These are phyloP conservation scores for Limnephilus lunatus DNA, from an alignment of 2,888 invertebrate genomes.

Conservation along the genomic window DNA sequence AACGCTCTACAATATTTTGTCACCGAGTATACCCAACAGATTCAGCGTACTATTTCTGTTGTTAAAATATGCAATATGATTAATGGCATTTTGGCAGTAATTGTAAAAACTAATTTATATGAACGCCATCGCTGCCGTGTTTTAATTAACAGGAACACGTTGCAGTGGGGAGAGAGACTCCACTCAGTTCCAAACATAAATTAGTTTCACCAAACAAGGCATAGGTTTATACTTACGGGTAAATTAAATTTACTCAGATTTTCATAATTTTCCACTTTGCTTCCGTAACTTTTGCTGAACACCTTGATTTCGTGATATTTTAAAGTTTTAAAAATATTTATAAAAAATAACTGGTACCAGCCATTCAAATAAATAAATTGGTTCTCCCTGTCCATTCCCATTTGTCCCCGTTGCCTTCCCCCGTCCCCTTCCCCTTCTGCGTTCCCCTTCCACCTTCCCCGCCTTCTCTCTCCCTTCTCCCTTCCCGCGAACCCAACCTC, in stretches of 20 bases:
- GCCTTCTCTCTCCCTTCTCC: no score
- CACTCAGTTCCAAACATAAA: neutral
- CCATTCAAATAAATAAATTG: no score
- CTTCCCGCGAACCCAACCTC: no score
- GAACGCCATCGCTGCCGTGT: neutral
- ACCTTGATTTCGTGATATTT: neutral
- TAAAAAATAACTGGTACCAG: no score
- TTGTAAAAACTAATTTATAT: neutral
- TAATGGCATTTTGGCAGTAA: neutral
- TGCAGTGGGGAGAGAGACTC: neutral
- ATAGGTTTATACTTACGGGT: neutral
- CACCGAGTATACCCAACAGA: neutral
- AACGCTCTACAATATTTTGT: neutral
- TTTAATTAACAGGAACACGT: neutral
- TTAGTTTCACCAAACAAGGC: conserved; percentile 2
- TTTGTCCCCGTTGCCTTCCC: no score
- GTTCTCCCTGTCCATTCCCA: no score
- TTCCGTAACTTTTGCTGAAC: neutral
- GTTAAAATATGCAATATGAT: neutral
- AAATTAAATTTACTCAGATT: conserved; percentile 31
- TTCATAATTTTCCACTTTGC: conserved; percentile 5
- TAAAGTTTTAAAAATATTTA: no score
- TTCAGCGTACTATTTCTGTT: neutral
- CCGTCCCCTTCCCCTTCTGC: no score
- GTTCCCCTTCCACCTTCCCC: no score